Evolutionary conservation across 2,888 invertebrate genomes (phyloP).

Genomic region (Miltochrista miniata): DNA sequence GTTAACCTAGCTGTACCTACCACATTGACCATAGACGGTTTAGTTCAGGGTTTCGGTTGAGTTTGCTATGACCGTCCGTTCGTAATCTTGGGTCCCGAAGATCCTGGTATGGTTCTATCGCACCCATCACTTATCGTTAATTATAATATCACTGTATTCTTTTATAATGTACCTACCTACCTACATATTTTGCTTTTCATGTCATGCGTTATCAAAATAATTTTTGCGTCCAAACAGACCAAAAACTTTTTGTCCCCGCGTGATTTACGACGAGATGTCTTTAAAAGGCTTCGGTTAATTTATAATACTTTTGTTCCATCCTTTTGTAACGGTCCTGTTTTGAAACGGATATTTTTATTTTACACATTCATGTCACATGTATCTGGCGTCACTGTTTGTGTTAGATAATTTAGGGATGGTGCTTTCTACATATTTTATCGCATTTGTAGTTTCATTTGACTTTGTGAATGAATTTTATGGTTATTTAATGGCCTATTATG

Average conservation of each 20-base stretch:
- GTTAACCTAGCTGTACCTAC: no score
- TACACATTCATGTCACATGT: constrained; percentile 12
- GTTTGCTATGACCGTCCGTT: no score
- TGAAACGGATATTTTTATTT: constrained; percentile 17
- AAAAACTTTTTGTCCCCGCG: constrained; percentile 23
- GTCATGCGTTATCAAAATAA: neutral
- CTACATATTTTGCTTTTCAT: no score
- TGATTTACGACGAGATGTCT: constrained; percentile 38
- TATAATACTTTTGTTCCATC: constrained; percentile 36
- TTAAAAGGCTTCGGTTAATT: constrained; percentile 32
- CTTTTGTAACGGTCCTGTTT: constrained; percentile 20
- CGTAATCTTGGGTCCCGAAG: no score
- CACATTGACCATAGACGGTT: no score
- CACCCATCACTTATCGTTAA: no score
- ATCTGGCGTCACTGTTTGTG: constrained; percentile 16
- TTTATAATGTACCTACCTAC: no score
- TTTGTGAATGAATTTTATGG: no score
- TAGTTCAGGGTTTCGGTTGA: no score
- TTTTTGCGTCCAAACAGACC: neutral
- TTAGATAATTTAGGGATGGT: constrained; percentile 8
- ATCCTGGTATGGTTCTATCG: no score
- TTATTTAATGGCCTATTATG: neutral
- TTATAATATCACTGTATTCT: no score
- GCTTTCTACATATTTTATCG: neutral
- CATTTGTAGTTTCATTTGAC: no score